Percentiles rank a stretch among this genome's conserved stretches.
These are phyloP conservation scores for Gallirallus australis DNA, from an alignment of 2,797 vertebrate genomes.

Conservation along the genomic window DNA sequence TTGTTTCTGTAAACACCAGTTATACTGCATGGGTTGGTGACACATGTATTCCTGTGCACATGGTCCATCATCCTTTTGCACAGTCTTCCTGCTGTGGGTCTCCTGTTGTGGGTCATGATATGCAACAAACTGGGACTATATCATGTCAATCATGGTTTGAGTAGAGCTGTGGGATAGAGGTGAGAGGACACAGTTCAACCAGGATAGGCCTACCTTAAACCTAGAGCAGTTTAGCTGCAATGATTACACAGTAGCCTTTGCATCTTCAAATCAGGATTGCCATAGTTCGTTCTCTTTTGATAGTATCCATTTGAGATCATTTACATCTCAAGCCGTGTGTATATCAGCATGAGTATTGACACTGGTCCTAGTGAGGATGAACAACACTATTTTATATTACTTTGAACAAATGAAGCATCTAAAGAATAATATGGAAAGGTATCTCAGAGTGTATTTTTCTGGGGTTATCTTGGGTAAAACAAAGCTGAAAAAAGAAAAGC, in stretches of 20 bases:
- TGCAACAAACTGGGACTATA: not conserved
- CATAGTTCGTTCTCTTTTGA: not conserved
- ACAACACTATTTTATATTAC: not conserved
- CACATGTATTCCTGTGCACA: not conserved
- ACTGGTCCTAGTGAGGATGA: not conserved
- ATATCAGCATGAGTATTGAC: not conserved
- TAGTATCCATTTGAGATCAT: accelerated
- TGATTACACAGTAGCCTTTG: not conserved
- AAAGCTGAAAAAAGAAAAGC: not conserved
- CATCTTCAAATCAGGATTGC: not conserved
- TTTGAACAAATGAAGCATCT: not conserved
- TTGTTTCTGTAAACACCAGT: not conserved
- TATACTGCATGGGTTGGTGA: not conserved
- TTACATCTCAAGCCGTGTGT: not conserved
- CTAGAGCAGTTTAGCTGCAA: not conserved
- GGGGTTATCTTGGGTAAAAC: not conserved
- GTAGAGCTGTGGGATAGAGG: not conserved
- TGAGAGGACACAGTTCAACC: not conserved
- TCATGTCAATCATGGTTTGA: accelerated
- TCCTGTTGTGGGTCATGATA: not conserved
- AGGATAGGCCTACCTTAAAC: not conserved
- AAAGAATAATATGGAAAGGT: not conserved
- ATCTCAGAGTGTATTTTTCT: not conserved
- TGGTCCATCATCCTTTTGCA: not conserved
- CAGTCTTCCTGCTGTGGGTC: accelerated